These are phyloP conservation scores for Gymnosoma rotundatum DNA, from an alignment of 2,888 invertebrate species.

Conservation along the genomic window DNA sequence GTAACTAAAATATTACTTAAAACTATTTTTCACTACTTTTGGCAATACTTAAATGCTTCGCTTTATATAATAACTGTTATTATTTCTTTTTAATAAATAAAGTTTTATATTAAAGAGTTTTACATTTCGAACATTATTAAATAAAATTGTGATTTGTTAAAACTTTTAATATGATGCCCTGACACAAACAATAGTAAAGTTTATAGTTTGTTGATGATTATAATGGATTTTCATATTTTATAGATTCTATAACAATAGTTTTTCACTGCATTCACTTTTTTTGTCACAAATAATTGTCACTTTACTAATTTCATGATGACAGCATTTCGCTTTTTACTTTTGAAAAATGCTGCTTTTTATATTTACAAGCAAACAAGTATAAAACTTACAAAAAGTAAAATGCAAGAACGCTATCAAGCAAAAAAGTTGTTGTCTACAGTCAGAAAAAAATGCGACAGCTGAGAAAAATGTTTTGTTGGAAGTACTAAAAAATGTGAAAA, in stretches of 20 bases:
- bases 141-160: no score
- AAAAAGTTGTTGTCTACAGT: slow-evolving; percentile 53
- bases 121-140: no score
- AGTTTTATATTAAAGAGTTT: no score
- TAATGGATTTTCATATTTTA: no score
- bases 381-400: slow-evolving; percentile 37
- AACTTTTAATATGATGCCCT: no score
- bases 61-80: no score
- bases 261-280: neutral
- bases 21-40: no score
- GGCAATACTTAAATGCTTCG: no score
- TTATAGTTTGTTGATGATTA: no score
- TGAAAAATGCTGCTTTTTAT: neutral
- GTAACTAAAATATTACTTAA: no score
- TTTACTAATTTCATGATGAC: slow-evolving; percentile 62
- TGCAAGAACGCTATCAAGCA: slow-evolving; percentile 20
- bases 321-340: slow-evolving; percentile 38
- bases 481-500: neutral
- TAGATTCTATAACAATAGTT: neutral
- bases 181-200: no score
- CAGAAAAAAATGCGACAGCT: slow-evolving; percentile 56
- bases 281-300: slow-evolving; percentile 64
- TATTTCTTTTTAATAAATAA: no score
- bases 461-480: slow-evolving; percentile 33
- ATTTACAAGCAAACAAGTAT: slow-evolving; percentile 32